phyloP scores from a whole-genome alignment of 2,888 invertebrate genomes.

The Archaeoteleia sp. region DNA sequence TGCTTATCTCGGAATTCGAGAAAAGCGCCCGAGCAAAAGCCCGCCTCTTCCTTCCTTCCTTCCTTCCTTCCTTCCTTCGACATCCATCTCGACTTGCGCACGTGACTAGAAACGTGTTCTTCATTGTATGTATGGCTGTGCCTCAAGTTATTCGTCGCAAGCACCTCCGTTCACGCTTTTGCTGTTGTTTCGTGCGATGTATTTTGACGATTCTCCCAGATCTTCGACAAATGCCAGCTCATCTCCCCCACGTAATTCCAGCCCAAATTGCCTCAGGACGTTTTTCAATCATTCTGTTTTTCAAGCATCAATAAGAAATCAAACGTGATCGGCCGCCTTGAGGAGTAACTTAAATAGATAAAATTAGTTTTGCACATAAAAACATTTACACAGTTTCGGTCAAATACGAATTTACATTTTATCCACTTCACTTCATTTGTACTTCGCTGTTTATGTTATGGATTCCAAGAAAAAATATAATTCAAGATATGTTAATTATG shows the following conservation, averaged over 20 bases:
- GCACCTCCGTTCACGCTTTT: conserved; percentile 13
- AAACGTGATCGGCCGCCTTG: not conserved
- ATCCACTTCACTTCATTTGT: no score
- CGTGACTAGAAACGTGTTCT: conserved; percentile 30
- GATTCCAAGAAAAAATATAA: no score
- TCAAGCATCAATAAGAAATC: conserved; percentile 12
- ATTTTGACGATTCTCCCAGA: conserved; percentile 26
- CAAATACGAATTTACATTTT: no score
- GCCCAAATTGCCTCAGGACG: conserved; percentile 12
- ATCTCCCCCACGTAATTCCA: conserved; percentile 23
- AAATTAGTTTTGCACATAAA: no score
- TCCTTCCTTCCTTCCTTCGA: conserved; percentile 23
- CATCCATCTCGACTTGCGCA: conserved; percentile 25
- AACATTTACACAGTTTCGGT: no score
- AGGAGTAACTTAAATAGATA: no score
- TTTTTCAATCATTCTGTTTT: conserved; percentile 9
- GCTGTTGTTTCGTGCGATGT: conserved; percentile 29
- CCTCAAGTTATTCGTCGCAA: conserved; percentile 11
- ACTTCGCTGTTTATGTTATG: no score
- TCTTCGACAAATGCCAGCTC: conserved; percentile 21
- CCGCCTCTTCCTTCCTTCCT: conserved; percentile 9
- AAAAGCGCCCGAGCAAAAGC: conserved; percentile 30
- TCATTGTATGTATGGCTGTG: conserved; percentile 12
- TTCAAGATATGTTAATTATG: no score
- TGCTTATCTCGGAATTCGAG: conserved; percentile 40